Base-by-base conservation (phyloP, 2,888 invertebrate species). In the Formica aserva region DNA sequence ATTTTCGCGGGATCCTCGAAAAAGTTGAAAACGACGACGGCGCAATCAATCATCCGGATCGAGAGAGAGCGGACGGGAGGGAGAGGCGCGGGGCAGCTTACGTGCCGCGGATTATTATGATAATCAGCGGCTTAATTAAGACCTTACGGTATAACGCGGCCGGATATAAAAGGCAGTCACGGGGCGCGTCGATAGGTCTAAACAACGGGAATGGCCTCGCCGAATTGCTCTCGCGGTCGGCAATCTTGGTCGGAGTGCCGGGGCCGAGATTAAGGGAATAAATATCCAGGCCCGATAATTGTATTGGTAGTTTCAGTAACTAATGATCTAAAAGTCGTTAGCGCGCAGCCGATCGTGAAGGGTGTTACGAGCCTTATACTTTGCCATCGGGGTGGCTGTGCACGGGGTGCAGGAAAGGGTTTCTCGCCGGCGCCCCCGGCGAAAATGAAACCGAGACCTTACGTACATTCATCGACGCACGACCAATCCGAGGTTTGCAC, bases 271-370 rank as follows among this genome's bases (percentile, higher is more conserved):
- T 94, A 92, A 92, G 91, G 91, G 94, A 94, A 94, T 94, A 94
- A 94, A 94, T 94, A 93, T 94, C 90, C 91, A 84, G 89, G 88
- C 86, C 92, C 94, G 93, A 94, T 94, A 94, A 94, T 94, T 94
- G 94, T 94, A 94, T 94, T 92, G 94, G 94, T 94, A 94, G 93
- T 94, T 94, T 93, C 94, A 91, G 94, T 94, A 94, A 94, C 94
- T 94, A 94, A 94, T 94, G 94, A 94, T 94, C 94, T 92, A 93
- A 93, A 94, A 94, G 94, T 94, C 94, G 94, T 94, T 94, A 94
- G 90, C 93, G 90, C 93, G 85, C 91, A 86, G 91, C 87, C 90
- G 89, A 89, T 87, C 87, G 85, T 87, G 85, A 85, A 87, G 89
- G 89, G 89, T 90, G 90, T 88, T 90, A 86, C 87, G 85, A 91